phyloP scores from a whole-genome alignment of 2,797 vertebrate genomes.

The Scomberomorus guttatus region DNA sequence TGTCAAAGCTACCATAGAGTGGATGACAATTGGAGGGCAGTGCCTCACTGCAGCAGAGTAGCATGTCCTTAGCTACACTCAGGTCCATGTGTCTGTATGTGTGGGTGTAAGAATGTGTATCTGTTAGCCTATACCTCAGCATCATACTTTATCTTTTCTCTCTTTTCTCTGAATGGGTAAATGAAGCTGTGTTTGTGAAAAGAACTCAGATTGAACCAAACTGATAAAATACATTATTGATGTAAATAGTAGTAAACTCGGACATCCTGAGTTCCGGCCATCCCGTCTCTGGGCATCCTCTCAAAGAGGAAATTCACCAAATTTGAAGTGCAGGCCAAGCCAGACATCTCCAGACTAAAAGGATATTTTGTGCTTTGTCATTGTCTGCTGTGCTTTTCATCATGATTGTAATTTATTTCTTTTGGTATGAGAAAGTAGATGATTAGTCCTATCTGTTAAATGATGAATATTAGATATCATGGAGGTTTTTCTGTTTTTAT shows the following conservation, averaged over 20 bases:
- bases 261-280: constrained; percentile 27
- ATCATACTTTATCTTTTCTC: constrained; percentile 14
- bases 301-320: constrained; percentile 53
- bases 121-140: constrained; percentile 19
- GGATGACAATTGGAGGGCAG: constrained; percentile 68
- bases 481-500: constrained; percentile 3
- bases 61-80: constrained; percentile 61
- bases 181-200: neutral
- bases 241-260: constrained; percentile 40
- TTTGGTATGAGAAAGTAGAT: constrained; percentile 18
- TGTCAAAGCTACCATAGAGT: constrained; percentile 48
- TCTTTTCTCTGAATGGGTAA: neutral
- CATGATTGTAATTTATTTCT: constrained; percentile 7
- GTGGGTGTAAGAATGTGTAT: constrained; percentile 28
- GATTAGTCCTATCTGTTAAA: constrained; percentile 34
- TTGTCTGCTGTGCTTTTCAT: constrained; percentile 55
- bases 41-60: constrained; percentile 68
- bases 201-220: constrained; percentile 8
- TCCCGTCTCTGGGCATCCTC: constrained; percentile 16
- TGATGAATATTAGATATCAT: constrained; percentile 28
- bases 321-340: constrained; percentile 57
- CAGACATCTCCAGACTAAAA: constrained; percentile 33
- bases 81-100: constrained; percentile 60
- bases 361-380: constrained; percentile 72
- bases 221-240: constrained; percentile 14